A percentile compares a stretch with the other conserved stretches of the same genome.
Conservation (phyloP, 2,797 vertebrate species). For the Chaunax sp. region DNA sequence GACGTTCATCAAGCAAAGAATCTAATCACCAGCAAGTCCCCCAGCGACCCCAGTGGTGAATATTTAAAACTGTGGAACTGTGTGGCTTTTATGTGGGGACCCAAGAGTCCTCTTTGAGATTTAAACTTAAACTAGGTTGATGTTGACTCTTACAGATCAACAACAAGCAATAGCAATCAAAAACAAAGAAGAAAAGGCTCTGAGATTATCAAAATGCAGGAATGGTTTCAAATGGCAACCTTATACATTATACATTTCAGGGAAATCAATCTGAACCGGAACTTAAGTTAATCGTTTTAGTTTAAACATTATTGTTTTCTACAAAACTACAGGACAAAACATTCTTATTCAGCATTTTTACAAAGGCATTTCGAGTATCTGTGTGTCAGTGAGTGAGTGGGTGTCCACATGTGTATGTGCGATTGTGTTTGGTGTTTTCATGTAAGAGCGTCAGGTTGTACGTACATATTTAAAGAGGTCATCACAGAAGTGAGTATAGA, state of each 20-base stretch:
- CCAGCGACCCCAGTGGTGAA: not conserved
- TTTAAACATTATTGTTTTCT: constrained; percentile 4
- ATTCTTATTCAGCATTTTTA: not conserved
- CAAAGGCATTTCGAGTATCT: not conserved
- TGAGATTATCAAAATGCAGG: not conserved
- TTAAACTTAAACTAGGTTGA: constrained; percentile 3
- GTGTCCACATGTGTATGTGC: not conserved
- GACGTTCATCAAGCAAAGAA: constrained; percentile 1
- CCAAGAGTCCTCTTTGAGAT: not conserved
- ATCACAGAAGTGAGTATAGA: constrained; percentile 26
- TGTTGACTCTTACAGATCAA: not conserved
- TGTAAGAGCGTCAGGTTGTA: constrained; percentile 38
- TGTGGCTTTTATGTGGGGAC: not conserved
- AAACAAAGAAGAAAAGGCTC: too few relatives aligned
- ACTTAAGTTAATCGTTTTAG: not conserved
- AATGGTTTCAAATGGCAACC: not conserved
- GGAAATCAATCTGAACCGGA: constrained; percentile 5
- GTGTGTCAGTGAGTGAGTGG: constrained; percentile 3
- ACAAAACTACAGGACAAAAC: not conserved
- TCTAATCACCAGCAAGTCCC: constrained; percentile 1
- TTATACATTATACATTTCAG: constrained; percentile 3
- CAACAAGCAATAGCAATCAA: not conserved
- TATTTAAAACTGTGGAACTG: constrained; percentile 1
- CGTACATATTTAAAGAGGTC: constrained; percentile 64
- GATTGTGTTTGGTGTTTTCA: constrained; percentile 48